Base-by-base conservation (phyloP, 2,888 invertebrate genomes). In the Brachycybe producta region DNA sequence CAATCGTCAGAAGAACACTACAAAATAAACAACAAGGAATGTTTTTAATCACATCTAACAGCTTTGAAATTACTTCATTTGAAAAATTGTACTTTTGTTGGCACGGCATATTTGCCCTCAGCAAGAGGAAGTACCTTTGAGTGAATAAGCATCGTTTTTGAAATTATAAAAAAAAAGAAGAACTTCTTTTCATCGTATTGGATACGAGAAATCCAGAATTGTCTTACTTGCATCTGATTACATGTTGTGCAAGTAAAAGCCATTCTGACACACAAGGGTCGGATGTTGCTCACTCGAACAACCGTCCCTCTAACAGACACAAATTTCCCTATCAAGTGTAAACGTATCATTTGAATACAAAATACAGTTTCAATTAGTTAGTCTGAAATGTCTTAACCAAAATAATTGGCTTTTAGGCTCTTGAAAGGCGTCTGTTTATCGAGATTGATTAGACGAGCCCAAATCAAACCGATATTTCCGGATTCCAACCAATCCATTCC, bases 261-360 rank as follows among this genome's bases (percentile, higher is more conserved):
- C 70, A 91, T 74, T 66, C 81, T 80, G 5, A 77, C 77, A 57
- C 82, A 80, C 21, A 81, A 69, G 1, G 84, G 76, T 53, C 80
- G 81, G 1, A 80, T 74, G 61, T 78, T 78, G 15, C 84, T 79
- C 3, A 85, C 82, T 64, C 83, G 75, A 53, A 84, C 83, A 0
- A 92, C 84, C 36, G 85, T 86, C 0, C 92, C 92, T 62, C 81
- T 77, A 2, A 91, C 75, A 24, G 83, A 76, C 23, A 87, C 78
- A 56, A 91, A 64, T 67, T 82, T 82, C 4, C 79, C 82, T 79
- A 51, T 35, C 61, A 53, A 67, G n/a, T 23, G 15, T 15, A 27
- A 28, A 5, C 4, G 28, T 46, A 4, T 7, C 19, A 23, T 21
- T 7, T 23, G 32, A 19, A 27, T 11, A 19, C n/a, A 27, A 11